These are phyloP conservation scores for Micropterix aruncella DNA, from an alignment of 2,888 invertebrate genomes.

Conservation along the genomic window DNA sequence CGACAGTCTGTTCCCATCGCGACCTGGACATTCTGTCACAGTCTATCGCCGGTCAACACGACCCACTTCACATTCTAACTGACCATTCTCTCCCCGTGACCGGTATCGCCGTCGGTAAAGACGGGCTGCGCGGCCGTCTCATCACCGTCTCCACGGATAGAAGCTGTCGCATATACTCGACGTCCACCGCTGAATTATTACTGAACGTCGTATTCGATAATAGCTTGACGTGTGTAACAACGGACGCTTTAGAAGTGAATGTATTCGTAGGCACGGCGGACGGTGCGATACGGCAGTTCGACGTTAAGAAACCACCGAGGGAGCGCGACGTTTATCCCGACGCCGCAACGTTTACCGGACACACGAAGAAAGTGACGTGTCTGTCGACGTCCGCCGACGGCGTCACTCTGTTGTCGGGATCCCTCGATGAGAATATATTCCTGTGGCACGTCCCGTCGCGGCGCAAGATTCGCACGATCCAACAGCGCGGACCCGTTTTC, in stretches of 20 bases:
- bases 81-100: constrained; percentile 71
- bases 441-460: constrained; percentile 71
- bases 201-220: constrained; percentile 61
- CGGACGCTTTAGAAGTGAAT: constrained; percentile 55
- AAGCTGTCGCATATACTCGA: constrained; percentile 69
- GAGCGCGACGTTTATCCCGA: constrained; percentile 49
- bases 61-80: constrained; percentile 55
- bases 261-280: constrained; percentile 60
- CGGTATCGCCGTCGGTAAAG: constrained; percentile 60
- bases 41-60: constrained; percentile 38
- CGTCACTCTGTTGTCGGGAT: constrained; percentile 58
- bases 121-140: constrained; percentile 54
- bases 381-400: constrained; percentile 61
- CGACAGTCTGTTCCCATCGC: constrained; percentile 40
- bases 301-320: constrained; percentile 52
- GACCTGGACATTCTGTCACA: constrained; percentile 32
- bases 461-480: constrained; percentile 54
- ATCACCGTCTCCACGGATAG: constrained; percentile 70
- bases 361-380: constrained; percentile 53
- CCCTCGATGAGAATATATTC: constrained; percentile 56
- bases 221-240: constrained; percentile 50
- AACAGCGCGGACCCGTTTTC: constrained; percentile 61
- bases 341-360: constrained; percentile 45
- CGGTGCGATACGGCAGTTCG: constrained; percentile 56
- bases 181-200: constrained; percentile 52